Conservation (phyloP, 2,888 invertebrate species). For the Drosophila sordidula region DNA sequence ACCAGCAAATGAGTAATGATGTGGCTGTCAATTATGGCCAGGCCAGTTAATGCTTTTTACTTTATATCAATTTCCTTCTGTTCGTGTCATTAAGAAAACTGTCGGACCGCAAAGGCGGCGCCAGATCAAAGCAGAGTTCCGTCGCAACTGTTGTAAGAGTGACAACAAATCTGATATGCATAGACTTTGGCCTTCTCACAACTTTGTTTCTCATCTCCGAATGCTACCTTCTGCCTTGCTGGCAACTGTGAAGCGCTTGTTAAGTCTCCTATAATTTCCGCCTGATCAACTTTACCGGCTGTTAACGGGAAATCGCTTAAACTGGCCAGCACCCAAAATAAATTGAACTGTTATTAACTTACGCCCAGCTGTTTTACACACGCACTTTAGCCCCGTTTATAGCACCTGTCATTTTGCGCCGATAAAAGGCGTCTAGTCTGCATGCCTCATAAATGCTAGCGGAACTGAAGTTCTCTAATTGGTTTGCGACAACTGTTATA, state of each 20-base stretch:
- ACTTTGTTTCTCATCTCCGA: no score
- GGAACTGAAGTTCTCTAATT: conserved; percentile 19
- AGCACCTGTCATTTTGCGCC: conserved; percentile 9
- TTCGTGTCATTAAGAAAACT: background rate
- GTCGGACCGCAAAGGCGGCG: no score
- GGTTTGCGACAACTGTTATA: conserved; percentile 26
- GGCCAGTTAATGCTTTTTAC: conserved; percentile 18
- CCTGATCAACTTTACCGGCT: background rate
- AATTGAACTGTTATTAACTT: background rate
- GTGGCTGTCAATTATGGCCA: conserved; percentile 57
- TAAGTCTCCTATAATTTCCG: background rate
- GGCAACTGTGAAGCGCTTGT: background rate
- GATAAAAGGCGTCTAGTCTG: background rate
- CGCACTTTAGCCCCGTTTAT: background rate
- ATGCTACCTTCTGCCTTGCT: no score
- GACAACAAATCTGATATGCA: no score
- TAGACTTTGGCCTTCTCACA: no score
- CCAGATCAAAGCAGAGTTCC: background rate
- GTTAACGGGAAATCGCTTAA: background rate
- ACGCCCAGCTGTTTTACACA: no score
- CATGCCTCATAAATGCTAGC: background rate
- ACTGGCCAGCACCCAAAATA: background rate
- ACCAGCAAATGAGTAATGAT: conserved; percentile 45
- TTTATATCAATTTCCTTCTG: background rate
- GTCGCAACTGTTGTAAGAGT: no score